These are phyloP conservation scores for Heteronetta atricapilla DNA, from an alignment of 2,113 vertebrate genomes.

Conservation along the genomic window DNA sequence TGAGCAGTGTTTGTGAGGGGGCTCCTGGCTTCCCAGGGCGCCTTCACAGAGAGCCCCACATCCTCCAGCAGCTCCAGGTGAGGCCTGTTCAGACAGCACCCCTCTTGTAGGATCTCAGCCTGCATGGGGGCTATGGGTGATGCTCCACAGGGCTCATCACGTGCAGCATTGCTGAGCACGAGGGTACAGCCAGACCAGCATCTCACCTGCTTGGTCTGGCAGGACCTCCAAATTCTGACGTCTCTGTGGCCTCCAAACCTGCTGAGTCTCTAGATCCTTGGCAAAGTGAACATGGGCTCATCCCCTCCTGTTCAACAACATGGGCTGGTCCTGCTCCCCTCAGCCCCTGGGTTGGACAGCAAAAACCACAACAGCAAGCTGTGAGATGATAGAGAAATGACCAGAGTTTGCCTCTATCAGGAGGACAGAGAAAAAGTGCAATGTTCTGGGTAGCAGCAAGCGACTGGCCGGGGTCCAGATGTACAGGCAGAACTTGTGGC, in stretches of 20 bases:
- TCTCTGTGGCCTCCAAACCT: not conserved
- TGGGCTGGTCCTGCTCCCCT: not conserved
- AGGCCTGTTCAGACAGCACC: not conserved
- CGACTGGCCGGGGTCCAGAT: not conserved
- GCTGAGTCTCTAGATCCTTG: not conserved
- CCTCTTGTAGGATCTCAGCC: not conserved
- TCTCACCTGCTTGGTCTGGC: not conserved
- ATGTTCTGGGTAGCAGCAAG: not conserved
- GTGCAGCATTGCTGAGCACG: not conserved
- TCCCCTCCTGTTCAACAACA: not conserved
- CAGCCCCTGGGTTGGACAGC: not conserved
- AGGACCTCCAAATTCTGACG: not conserved
- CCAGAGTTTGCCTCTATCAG: not conserved
- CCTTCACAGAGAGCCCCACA: not conserved
- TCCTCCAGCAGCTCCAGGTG: not conserved
- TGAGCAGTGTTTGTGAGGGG: not conserved
- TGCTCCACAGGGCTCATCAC: not conserved
- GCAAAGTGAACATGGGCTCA: not conserved
- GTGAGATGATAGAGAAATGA: not conserved
- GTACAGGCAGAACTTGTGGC: not conserved
- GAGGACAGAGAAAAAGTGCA: not conserved
- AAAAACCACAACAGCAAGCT: not conserved
- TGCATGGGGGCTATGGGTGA: not conserved
- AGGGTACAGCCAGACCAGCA: fast-evolving
- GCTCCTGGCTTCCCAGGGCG: not conserved